phyloP scores from a whole-genome alignment of 2,888 invertebrate species.

The Cheilosia vernalis region DNA sequence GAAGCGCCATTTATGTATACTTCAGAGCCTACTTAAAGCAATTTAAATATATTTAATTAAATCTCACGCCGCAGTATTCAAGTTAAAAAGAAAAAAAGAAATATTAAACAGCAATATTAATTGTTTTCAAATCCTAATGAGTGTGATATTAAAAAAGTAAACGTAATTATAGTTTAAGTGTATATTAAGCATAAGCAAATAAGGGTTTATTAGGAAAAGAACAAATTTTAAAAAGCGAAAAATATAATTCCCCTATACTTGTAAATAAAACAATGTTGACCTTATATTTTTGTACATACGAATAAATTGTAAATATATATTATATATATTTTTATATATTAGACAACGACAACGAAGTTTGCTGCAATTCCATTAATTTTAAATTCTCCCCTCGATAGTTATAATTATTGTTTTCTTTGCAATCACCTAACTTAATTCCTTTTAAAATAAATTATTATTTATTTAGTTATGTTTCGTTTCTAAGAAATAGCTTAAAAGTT shows the following conservation, averaged over 20 bases:
- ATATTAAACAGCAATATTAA: conserved; percentile 69
- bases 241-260: conserved; percentile 66
- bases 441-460: conserved; percentile 67
- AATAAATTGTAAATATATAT: conserved; percentile 59
- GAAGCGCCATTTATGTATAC: conserved; percentile 68
- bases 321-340: conserved; percentile 8
- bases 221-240: conserved; percentile 76
- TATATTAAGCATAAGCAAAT: conserved; percentile 69
- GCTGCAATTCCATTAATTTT: conserved; percentile 56
- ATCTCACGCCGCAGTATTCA: conserved; percentile 75
- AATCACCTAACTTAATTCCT: conserved; percentile 66
- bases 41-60: conserved; percentile 47
- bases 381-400: conserved; percentile 33
- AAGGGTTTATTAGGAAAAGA: conserved; percentile 45
- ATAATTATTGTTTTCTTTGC: conserved; percentile 21
- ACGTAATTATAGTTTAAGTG: conserved; percentile 63
- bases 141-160: conserved; percentile 83
- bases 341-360: conserved; percentile 34
- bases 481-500: conserved; percentile 44
- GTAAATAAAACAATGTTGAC: conserved; percentile 54
- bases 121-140: conserved; percentile 81
- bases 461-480: conserved; percentile 58
- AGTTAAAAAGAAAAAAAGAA: conserved; percentile 56
- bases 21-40: conserved; percentile 69
- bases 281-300: conserved; percentile 57